Evolutionary conservation across 2,113 vertebrate species (phyloP), one percentile per base, ranked within the genome.

Genomic region (Eurypyga helias): DNA sequence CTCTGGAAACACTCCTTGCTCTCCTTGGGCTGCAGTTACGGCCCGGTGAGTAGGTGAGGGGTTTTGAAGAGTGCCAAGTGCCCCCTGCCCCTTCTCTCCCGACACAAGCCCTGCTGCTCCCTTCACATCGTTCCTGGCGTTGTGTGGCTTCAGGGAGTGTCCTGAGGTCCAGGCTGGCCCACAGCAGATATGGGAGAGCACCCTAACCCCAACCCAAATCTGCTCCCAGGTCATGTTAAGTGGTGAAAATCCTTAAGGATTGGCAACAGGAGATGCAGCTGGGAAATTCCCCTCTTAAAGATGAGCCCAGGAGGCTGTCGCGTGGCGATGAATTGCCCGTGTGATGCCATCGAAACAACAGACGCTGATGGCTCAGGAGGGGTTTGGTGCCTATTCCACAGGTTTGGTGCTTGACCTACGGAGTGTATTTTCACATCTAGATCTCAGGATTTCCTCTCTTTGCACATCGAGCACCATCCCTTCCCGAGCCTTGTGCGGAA

Each of bases 391-490:
- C 38, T 48, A 0, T 61, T 73, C 17, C 60, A 43, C 51, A 58
- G 29, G 3, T 58, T 2, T 21, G 62, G 19, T 48, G 13, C 72
- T 64, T 77, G 34, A n/a, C n/a, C n/a, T 70, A 0, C 49, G n/a
- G 67, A 17, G 54, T 21, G 2, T 13, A 3, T 51, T 61, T 51
- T 48, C 26, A 4, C 8, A 23, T 38, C 34, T 17, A 6, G 23
- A 9, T 41, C 55, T 49, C 24, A 1, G 23, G 57, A 1, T 49
- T 70, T 54, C 23, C 48, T 24, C n/a, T 71, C 33, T 7, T 54
- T 71, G 57, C 9, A 9, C 1, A 0, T 15, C 0, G 14, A 65
- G 60, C 24, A 9, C 20, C 2, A 4, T 54, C n/a, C 2, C 45
- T 57, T 28, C 9, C 73, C 15, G 36, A 31, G 78, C 70, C 45